phyloP scores from a whole-genome alignment of 2,113 vertebrate genomes.

The Collichthys lucidus region DNA sequence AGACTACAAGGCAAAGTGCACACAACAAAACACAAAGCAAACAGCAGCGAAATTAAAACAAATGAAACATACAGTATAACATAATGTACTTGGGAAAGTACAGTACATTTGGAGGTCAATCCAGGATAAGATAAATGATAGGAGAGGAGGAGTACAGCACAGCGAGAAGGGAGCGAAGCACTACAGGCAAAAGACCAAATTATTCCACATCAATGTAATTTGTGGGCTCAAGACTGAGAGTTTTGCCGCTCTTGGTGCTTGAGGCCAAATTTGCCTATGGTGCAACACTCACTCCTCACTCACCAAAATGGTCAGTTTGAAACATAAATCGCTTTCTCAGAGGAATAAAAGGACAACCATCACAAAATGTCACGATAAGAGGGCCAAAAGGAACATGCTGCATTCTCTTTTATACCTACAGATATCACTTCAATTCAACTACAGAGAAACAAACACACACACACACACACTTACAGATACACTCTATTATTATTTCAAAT shows the following conservation, averaged over 20 bases:
- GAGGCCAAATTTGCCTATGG: conserved; percentile 70
- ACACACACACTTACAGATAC: conserved; percentile 22
- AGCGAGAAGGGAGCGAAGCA: conserved; percentile 57
- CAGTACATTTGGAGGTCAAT: conserved; percentile 45
- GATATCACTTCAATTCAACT: conserved; percentile 12
- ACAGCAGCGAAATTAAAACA: conserved; percentile 22
- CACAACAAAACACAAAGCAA: conserved; percentile 28
- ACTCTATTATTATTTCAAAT: not conserved
- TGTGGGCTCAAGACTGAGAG: conserved; percentile 66
- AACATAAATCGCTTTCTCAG: conserved; percentile 78
- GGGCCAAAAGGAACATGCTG: conserved; percentile 84
- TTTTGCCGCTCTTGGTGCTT: conserved; percentile 64
- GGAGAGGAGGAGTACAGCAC: conserved; percentile 29
- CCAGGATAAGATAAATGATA: conserved; percentile 57
- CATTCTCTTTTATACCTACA: conserved; percentile 56
- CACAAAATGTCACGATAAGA: conserved; percentile 32
- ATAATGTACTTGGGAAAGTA: conserved; percentile 25
- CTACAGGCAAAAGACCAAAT: conserved; percentile 70
- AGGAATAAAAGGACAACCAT: conserved; percentile 41
- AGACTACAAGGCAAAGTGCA: not conserved
- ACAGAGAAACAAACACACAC: conserved; percentile 58
- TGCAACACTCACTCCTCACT: conserved; percentile 68
- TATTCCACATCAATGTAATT: conserved; percentile 76
- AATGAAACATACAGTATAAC: conserved; percentile 2
- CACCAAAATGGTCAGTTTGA: conserved; percentile 64